These are phyloP conservation scores for Tetraneura akinire DNA, from an alignment of 1,140 invertebrate genomes.

Conservation along the genomic window DNA sequence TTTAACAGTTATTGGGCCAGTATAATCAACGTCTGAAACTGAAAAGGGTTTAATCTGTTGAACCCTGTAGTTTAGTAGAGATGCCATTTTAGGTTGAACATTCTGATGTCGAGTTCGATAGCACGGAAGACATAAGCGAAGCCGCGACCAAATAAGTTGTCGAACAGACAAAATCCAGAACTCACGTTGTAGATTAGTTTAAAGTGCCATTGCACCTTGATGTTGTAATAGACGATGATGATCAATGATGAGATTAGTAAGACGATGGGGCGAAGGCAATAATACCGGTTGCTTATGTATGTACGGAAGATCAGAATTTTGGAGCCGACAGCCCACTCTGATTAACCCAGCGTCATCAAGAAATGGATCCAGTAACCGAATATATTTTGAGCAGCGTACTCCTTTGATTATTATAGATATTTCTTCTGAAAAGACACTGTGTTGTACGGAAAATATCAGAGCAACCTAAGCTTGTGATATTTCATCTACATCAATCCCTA, in stretches of 20 bases:
- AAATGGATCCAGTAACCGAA: constrained; percentile 32
- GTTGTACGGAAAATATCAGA: too few species aligned
- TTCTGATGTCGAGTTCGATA: background rate
- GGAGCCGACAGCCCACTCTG: constrained; percentile 54
- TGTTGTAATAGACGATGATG: background rate
- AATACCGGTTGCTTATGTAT: constrained; percentile 53
- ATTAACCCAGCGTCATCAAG: constrained; percentile 44
- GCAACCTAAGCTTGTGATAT: constrained; percentile 6
- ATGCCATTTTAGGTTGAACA: background rate
- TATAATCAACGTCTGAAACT: constrained; percentile 4
- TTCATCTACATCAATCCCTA: too few species aligned
- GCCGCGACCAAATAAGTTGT: background rate
- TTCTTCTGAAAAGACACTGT: too few species aligned
- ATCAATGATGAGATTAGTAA: constrained; percentile 16
- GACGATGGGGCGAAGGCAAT: constrained; percentile 29
- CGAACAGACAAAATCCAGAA: constrained; percentile 30
- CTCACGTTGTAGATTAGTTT: background rate
- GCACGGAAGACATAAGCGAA: background rate
- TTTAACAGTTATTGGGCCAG: background rate
- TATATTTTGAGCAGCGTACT: background rate
- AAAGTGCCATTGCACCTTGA: background rate
- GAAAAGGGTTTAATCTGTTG: constrained; percentile 1
- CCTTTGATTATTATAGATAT: background rate
- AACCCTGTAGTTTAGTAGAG: background rate
- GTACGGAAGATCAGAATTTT: constrained; percentile 27